Evolutionary conservation across 2,113 vertebrate species (phyloP).

Genomic region (Egretta garzetta): DNA sequence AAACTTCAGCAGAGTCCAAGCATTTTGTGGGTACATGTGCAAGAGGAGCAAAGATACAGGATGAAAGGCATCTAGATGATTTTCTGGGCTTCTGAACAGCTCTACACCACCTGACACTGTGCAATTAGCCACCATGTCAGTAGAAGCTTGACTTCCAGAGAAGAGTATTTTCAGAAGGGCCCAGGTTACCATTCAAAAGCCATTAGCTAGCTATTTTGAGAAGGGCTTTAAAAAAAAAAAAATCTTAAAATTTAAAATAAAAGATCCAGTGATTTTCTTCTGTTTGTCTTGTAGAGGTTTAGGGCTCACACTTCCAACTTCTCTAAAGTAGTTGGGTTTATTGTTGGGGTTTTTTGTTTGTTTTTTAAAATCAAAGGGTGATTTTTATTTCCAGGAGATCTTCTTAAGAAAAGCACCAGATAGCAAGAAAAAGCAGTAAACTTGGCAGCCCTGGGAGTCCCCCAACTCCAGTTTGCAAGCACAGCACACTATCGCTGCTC

Average conservation of each 20-base stretch:
- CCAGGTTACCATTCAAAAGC: background rate
- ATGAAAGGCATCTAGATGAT: background rate
- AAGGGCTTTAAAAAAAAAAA: background rate
- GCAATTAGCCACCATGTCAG: background rate
- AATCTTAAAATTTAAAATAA: background rate
- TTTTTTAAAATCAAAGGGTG: background rate
- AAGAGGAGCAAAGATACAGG: background rate
- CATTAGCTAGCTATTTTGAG: background rate
- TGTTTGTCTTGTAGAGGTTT: background rate
- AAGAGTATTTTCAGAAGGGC: background rate
- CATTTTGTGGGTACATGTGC: background rate
- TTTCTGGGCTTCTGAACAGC: background rate
- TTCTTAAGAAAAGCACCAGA: background rate
- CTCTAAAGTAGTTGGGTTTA: background rate
- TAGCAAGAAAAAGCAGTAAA: background rate
- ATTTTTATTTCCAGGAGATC: background rate
- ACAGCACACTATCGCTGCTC: background rate
- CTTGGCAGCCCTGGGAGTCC: background rate
- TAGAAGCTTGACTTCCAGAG: background rate
- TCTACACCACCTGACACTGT: background rate
- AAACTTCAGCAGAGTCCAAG: background rate
- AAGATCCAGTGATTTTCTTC: background rate
- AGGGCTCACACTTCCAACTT: background rate
- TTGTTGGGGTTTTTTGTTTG: too few species aligned
- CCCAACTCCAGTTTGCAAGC: background rate